A percentile compares a stretch with the other conserved stretches of the same genome.
phyloP scores from a whole-genome alignment of 2,888 invertebrate genomes.

The Platycheirus rosarum region DNA sequence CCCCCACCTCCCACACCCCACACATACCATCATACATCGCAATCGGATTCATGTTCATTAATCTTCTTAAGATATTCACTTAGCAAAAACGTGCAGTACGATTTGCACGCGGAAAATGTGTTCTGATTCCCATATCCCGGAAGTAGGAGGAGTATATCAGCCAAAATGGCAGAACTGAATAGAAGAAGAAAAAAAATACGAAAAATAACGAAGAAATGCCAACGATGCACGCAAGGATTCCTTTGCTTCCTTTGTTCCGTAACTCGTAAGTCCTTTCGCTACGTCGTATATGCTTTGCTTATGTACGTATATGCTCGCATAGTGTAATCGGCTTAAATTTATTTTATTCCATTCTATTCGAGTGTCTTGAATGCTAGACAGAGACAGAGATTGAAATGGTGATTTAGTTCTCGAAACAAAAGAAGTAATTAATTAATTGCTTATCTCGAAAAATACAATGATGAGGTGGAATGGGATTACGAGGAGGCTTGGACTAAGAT shows the following conservation, averaged over 20 bases:
- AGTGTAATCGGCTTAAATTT: slow-evolving; percentile 56
- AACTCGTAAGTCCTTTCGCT: slow-evolving; percentile 59
- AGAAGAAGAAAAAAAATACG: too few relatives aligned
- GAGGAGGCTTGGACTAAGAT: neutral
- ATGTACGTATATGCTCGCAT: slow-evolving; percentile 4
- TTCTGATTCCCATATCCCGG: slow-evolving; percentile 53
- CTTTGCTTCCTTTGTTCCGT: slow-evolving; percentile 41
- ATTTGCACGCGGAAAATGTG: slow-evolving; percentile 63
- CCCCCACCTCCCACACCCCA: neutral
- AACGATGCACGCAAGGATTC: slow-evolving; percentile 68
- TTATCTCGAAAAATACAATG: slow-evolving; percentile 53
- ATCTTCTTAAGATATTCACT: slow-evolving; percentile 66
- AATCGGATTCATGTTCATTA: slow-evolving; percentile 62
- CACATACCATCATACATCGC: too few relatives aligned
- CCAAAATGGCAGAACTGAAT: slow-evolving; percentile 18
- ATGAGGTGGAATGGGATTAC: neutral
- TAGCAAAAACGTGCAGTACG: slow-evolving; percentile 49
- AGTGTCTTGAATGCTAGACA: slow-evolving; percentile 25
- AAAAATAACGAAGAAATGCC: slow-evolving; percentile 54
- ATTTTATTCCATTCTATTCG: slow-evolving; percentile 44
- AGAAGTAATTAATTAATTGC: slow-evolving; percentile 72
- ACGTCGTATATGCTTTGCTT: neutral
- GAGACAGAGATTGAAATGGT: slow-evolving; percentile 33
- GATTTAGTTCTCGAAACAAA: slow-evolving; percentile 65
- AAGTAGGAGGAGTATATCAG: slow-evolving; percentile 9